A percentile compares a stretch with the other conserved stretches of the same genome.
Evolutionary conservation across 1,140 invertebrate species (phyloP).

Genomic region (Bacillus rossius): DNA sequence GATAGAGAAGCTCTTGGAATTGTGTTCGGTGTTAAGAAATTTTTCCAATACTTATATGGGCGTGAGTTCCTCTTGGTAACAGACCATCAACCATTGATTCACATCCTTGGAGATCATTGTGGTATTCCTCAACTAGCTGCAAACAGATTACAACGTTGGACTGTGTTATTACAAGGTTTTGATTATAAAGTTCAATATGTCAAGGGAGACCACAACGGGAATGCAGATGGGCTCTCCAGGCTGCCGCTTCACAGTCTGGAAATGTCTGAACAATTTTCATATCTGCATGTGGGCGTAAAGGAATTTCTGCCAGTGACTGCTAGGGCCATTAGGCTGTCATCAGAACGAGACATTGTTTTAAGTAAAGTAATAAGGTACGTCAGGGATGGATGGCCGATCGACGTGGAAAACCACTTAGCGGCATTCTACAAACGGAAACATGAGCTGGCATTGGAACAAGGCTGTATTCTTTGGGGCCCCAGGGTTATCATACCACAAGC

Average conservation of each 20-base stretch:
- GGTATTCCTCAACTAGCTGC: constrained; percentile 28
- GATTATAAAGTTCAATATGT: constrained; percentile 33
- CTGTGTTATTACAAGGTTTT: constrained; percentile 32
- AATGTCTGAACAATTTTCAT: neutral
- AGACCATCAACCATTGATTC: constrained; percentile 35
- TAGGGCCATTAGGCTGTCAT: neutral
- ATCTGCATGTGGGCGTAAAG: neutral
- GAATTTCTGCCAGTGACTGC: neutral
- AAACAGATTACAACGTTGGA: constrained; percentile 35
- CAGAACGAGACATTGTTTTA: neutral
- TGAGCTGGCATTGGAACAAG: constrained; percentile 2
- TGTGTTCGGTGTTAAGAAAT: neutral
- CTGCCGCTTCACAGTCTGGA: neutral
- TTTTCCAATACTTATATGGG: constrained; percentile 37
- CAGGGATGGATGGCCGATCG: neutral
- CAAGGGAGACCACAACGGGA: neutral
- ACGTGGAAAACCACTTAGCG: neutral
- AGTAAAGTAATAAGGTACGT: neutral
- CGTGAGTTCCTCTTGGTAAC: constrained; percentile 33
- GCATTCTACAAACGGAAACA: neutral
- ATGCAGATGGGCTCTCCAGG: neutral
- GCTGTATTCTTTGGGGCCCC: constrained; percentile 14
- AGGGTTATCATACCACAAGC: constrained; percentile 31
- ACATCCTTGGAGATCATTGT: constrained; percentile 27
- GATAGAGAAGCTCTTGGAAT: constrained; percentile 49